Percentiles rank a stretch among this genome's conserved stretches.
Conservation (phyloP, 2,113 vertebrate species). For the Protobothrops mucrosquamatus region DNA sequence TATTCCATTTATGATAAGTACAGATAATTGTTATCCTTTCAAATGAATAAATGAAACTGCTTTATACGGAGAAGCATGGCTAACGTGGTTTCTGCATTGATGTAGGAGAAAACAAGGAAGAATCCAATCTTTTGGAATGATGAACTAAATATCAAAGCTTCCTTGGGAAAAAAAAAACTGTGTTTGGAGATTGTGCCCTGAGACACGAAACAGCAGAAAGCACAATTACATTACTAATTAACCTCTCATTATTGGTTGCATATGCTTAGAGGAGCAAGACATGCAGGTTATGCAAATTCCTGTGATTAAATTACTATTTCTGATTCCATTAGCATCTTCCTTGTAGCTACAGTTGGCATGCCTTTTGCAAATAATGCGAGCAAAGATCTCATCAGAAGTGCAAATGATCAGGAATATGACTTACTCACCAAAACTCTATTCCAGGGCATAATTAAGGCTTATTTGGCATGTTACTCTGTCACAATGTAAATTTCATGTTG, state of each 20-base stretch:
- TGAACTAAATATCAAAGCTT: not conserved
- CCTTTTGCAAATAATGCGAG: conserved; percentile 39
- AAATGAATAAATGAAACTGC: not conserved
- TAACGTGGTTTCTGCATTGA: not conserved
- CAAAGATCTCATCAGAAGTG: conserved; percentile 1
- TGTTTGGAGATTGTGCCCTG: conserved; percentile 25
- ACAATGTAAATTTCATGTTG: not conserved
- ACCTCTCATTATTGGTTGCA: conserved; percentile 40
- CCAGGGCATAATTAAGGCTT: conserved; percentile 11
- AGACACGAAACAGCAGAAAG: conserved; percentile 43
- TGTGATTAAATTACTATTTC: conserved; percentile 60
- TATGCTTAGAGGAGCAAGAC: conserved; percentile 51
- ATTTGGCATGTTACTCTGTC: not conserved
- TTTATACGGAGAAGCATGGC: not conserved
- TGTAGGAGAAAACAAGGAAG: not conserved
- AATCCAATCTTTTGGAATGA: not conserved
- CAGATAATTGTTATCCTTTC: not conserved
- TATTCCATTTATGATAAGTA: not conserved
- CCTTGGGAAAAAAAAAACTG: conserved; percentile 11
- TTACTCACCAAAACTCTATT: conserved; percentile 25
- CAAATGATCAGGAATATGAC: not conserved
- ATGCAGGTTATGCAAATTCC: conserved; percentile 52
- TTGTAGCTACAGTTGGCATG: conserved; percentile 43
- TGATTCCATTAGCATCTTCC: conserved; percentile 51
- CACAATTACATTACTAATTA: conserved; percentile 32